These are phyloP conservation scores for Theristus sp. DNA, from an alignment of 2,888 invertebrate genomes.

Conservation along the genomic window DNA sequence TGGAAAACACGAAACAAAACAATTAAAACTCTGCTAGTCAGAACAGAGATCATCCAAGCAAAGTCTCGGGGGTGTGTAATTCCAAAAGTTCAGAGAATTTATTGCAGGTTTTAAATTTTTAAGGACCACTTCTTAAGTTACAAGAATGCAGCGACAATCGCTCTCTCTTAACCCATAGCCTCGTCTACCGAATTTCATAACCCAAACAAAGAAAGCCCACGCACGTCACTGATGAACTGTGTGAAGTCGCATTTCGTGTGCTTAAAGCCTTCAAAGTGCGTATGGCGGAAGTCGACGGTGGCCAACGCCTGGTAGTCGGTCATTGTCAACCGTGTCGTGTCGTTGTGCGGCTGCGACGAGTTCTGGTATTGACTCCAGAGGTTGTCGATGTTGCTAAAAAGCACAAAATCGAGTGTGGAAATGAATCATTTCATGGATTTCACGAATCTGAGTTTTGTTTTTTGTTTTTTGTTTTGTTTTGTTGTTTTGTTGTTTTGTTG, in stretches of 20 bases:
- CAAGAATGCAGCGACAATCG: no score
- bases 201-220: background rate
- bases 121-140: no score
- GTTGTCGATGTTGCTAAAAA: background rate
- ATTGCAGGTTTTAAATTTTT: no score
- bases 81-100: no score
- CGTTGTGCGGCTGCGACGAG: background rate
- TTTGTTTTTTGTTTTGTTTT: background rate
- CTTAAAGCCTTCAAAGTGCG: background rate
- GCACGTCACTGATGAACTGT: background rate
- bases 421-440: no score
- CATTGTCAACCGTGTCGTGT: background rate
- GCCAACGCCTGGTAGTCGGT: background rate
- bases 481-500: background rate
- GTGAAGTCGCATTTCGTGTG: background rate
- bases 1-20: constrained; percentile 37
- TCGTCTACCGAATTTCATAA: no score
- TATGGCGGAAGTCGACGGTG: background rate
- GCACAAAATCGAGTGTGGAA: background rate
- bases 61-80: no score
- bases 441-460: background rate
- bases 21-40: no score
- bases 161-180: no score
- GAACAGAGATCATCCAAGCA: no score
- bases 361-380: no score